A percentile compares a stretch with the other conserved stretches of the same genome.
Conservation (phyloP, 2,113 vertebrate genomes). For the Coreoperca whiteheadi region DNA sequence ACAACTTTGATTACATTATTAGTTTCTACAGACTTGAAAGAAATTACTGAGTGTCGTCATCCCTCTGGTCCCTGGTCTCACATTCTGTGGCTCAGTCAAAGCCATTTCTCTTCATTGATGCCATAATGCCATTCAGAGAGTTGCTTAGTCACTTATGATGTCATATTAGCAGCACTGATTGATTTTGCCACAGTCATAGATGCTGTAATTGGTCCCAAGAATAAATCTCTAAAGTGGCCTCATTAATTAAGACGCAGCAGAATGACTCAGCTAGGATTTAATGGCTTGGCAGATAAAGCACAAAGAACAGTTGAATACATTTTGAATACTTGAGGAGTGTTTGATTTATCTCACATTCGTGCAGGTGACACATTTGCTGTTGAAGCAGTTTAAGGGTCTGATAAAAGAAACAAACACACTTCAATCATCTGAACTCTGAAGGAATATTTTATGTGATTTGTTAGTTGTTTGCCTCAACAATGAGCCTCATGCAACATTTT, state of each 20-base stretch:
- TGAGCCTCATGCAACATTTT: neutral
- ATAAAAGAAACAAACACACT: slow-evolving; percentile 52
- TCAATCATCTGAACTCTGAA: slow-evolving; percentile 27
- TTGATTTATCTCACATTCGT: slow-evolving; percentile 57
- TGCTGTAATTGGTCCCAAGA: slow-evolving; percentile 66
- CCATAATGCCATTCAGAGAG: slow-evolving; percentile 55
- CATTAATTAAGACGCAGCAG: slow-evolving; percentile 69
- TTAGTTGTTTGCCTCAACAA: slow-evolving; percentile 8
- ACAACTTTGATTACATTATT: slow-evolving; percentile 1
- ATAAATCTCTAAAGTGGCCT: slow-evolving; percentile 78
- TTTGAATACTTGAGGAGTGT: slow-evolving; percentile 48
- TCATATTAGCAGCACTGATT: slow-evolving; percentile 72
- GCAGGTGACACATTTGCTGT: slow-evolving; percentile 56
- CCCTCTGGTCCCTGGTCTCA: slow-evolving; percentile 21
- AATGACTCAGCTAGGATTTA: slow-evolving; percentile 74
- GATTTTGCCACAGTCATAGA: slow-evolving; percentile 70
- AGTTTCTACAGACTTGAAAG: neutral
- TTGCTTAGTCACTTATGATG: slow-evolving; percentile 78
- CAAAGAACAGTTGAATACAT: slow-evolving; percentile 66
- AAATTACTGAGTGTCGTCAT: slow-evolving; percentile 15
- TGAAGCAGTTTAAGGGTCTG: slow-evolving; percentile 49
- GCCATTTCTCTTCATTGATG: slow-evolving; percentile 42
- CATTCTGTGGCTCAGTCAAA: slow-evolving; percentile 28
- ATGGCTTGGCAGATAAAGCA: slow-evolving; percentile 43
- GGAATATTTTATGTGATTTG: neutral